A percentile compares a stretch with the other conserved stretches of the same genome.
phyloP scores from a whole-genome alignment of 2,888 invertebrate genomes.

The Chymomyza fuscimana region DNA sequence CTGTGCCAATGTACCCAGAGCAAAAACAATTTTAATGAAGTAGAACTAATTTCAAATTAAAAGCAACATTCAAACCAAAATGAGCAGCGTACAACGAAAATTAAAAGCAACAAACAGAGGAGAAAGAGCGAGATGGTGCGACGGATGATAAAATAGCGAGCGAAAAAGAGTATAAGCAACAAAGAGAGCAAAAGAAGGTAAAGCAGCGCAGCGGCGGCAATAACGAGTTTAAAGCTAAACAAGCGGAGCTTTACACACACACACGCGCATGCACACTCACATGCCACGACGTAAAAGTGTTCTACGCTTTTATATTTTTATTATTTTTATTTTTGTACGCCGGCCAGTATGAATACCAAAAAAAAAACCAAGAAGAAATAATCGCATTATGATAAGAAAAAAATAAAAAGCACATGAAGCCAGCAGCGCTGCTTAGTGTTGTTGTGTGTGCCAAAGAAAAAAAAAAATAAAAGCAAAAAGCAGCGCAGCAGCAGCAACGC shows the following conservation, averaged over 20 bases:
- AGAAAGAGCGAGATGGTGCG: neutral
- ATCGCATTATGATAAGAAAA: slow-evolving; percentile 65
- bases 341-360: slow-evolving; percentile 27
- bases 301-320: slow-evolving; percentile 57
- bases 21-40: slow-evolving; percentile 56
- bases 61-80: slow-evolving; percentile 46
- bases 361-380: slow-evolving; percentile 33
- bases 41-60: slow-evolving; percentile 63
- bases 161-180: slow-evolving; percentile 4
- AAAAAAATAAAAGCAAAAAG: slow-evolving; percentile 5
- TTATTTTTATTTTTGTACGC: slow-evolving; percentile 50
- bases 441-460: slow-evolving; percentile 25
- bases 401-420: slow-evolving; percentile 18
- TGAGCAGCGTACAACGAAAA: slow-evolving; percentile 29
- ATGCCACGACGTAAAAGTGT: slow-evolving; percentile 52
- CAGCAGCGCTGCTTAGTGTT: slow-evolving; percentile 2
- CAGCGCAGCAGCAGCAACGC: slow-evolving; percentile 30
- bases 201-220: slow-evolving; percentile 31
- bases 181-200: slow-evolving; percentile 11
- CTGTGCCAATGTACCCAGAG: slow-evolving; percentile 1
- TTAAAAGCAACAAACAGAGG: slow-evolving; percentile 21
- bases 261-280: slow-evolving; percentile 5
- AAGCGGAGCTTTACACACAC: slow-evolving; percentile 28
- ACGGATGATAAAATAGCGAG: neutral
- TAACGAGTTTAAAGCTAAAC: slow-evolving; percentile 66